These are phyloP conservation scores for Corythaeola cristata DNA, from an alignment of 2,113 vertebrate genomes.

Conservation along the genomic window DNA sequence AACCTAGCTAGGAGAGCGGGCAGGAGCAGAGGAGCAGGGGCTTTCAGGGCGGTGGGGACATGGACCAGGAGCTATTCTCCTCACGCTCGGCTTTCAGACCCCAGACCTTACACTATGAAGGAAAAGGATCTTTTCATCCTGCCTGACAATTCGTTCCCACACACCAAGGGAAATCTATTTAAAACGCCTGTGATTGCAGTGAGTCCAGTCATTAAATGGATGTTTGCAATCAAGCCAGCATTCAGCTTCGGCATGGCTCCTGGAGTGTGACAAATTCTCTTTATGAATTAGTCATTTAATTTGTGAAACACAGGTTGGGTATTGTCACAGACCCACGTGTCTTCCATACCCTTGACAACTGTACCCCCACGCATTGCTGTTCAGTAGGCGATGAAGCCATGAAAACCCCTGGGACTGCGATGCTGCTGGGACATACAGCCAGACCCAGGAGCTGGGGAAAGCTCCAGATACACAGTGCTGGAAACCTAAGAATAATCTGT, in stretches of 20 bases:
- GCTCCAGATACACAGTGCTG: not conserved
- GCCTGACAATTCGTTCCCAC: not conserved
- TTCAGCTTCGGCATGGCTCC: slow-evolving; percentile 20
- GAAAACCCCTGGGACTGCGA: not conserved
- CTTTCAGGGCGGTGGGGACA: not conserved
- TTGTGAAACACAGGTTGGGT: slow-evolving; percentile 48
- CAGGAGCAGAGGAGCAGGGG: rapidly evolving
- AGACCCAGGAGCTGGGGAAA: not conserved
- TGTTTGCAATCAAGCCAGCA: slow-evolving; percentile 61
- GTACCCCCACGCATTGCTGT: not conserved
- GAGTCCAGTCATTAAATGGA: slow-evolving; percentile 8
- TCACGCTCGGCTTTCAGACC: not conserved
- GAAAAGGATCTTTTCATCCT: slow-evolving; percentile 9
- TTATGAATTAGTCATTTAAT: slow-evolving; percentile 64
- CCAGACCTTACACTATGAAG: not conserved
- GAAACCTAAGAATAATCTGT: not conserved
- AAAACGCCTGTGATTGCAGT: not conserved
- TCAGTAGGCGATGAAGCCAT: not conserved
- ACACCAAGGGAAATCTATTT: not conserved
- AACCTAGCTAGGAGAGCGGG: not conserved
- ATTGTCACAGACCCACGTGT: slow-evolving; percentile 22
- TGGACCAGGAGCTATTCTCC: not conserved
- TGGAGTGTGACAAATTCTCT: slow-evolving; percentile 26
- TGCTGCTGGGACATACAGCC: not conserved
- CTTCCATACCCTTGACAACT: not conserved